phyloP scores from a whole-genome alignment of 1,140 invertebrate species.

The Hypsibius dujardini region DNA sequence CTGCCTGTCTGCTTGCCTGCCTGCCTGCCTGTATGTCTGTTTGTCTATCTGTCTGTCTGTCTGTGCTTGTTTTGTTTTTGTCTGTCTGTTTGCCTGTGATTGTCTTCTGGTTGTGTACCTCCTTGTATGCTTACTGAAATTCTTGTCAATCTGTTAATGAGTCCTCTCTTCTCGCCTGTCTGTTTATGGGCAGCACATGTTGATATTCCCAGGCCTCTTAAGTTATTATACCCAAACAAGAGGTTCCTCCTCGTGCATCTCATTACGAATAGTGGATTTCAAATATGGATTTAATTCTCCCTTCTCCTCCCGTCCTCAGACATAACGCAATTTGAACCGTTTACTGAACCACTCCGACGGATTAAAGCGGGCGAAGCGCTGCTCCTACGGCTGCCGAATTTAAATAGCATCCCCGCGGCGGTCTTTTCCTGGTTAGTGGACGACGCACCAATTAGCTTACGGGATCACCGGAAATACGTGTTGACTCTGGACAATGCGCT shows the following conservation, averaged over 20 bases:
- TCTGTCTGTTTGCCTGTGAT: no score
- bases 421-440: constrained; percentile 64
- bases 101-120: no score
- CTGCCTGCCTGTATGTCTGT: no score
- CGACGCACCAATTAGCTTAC: constrained; percentile 37
- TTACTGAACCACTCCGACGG: constrained; percentile 44
- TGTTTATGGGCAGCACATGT: neutral
- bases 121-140: no score
- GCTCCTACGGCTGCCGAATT: constrained; percentile 55
- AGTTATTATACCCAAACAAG: no score
- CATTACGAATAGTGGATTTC: constrained; percentile 20
- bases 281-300: constrained; percentile 12
- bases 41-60: no score
- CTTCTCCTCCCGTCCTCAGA: constrained; percentile 38
- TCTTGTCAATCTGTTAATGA: no score
- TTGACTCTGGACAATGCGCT: constrained; percentile 52
- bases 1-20: no score
- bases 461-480: constrained; percentile 62
- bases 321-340: constrained; percentile 59
- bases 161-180: no score
- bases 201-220: constrained; percentile 19
- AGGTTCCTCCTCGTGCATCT: neutral
- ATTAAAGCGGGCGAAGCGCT: constrained; percentile 59
- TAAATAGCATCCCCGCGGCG: constrained; percentile 61
- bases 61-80: no score